phyloP scores from a whole-genome alignment of 2,113 vertebrate genomes.

The Rhinichthys klamathensis region DNA sequence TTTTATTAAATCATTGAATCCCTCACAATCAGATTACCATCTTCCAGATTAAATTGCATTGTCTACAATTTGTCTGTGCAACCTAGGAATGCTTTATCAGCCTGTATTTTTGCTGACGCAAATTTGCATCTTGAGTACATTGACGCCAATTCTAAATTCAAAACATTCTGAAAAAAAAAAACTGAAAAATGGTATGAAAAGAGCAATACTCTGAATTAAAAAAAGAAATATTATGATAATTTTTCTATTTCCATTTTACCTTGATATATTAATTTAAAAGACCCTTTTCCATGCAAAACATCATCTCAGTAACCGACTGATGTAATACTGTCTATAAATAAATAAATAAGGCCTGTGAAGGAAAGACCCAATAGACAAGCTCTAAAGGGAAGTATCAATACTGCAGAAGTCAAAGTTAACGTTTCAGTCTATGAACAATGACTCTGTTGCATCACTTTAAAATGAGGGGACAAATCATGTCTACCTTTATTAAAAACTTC shows the following conservation, averaged over 20 bases:
- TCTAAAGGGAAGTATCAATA: conserved; percentile 46
- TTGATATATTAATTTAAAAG: conserved; percentile 13
- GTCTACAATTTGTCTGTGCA: conserved; percentile 63
- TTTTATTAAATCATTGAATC: conserved; percentile 77
- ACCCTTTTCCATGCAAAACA: not conserved
- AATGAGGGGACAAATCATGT: conserved; percentile 27
- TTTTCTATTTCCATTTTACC: conserved; percentile 10
- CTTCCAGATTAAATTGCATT: conserved; percentile 62
- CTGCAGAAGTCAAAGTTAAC: conserved; percentile 70
- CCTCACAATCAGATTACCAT: conserved; percentile 73
- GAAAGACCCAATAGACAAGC: conserved; percentile 81
- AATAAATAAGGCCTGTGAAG: conserved; percentile 39
- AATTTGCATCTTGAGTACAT: conserved; percentile 46
- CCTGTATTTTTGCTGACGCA: conserved; percentile 43
- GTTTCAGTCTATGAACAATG: conserved; percentile 12
- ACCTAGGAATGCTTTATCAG: conserved; percentile 60
- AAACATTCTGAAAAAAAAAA: conserved; percentile 13
- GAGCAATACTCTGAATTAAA: not conserved
- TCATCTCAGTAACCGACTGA: not conserved
- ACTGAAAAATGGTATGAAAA: not conserved
- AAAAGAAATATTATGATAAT: not conserved
- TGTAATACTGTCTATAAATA: conserved; percentile 41
- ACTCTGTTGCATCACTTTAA: conserved; percentile 27
- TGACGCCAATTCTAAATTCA: conserved; percentile 29
- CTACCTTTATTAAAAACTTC: conserved; percentile 22